Percentiles rank a stretch among this genome's conserved stretches.
phyloP scores from a whole-genome alignment of 2,797 vertebrate genomes.

The Cephalopachus bancanus region DNA sequence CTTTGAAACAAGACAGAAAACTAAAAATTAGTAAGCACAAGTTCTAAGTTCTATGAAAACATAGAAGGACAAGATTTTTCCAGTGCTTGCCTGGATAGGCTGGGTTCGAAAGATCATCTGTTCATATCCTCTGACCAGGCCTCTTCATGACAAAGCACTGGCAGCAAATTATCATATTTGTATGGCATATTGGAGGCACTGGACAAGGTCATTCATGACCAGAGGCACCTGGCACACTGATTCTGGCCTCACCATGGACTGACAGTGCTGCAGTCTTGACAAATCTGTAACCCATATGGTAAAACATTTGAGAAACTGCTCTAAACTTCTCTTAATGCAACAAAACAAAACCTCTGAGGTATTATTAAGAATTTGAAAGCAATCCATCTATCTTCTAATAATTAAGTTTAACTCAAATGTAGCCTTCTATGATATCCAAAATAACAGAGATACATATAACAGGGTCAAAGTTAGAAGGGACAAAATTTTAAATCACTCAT shows the following conservation, averaged over 20 bases:
- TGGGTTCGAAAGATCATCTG: not conserved
- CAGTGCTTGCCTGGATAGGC: too few relatives aligned
- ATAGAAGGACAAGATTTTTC: not conserved
- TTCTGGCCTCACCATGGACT: not conserved
- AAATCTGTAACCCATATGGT: not conserved
- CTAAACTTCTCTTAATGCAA: not conserved
- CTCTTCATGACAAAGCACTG: not conserved
- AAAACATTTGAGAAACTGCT: not conserved
- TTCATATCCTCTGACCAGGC: not conserved
- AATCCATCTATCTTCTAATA: not conserved
- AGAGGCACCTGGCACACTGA: not conserved
- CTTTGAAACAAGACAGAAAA: not conserved
- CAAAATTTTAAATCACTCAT: not conserved
- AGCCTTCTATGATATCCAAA: not conserved
- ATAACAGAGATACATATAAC: not conserved
- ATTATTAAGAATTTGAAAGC: not conserved
- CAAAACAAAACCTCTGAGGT: not conserved
- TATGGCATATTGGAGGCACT: not conserved
- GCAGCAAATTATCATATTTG: too few relatives aligned
- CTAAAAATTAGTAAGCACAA: not conserved
- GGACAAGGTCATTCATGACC: not conserved
- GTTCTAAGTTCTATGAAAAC: not conserved
- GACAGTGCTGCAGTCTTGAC: not conserved
- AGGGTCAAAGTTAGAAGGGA: not conserved
- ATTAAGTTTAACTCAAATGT: too few relatives aligned